phyloP scores from a whole-genome alignment of 1,140 invertebrate species.

The Prorops nasuta region DNA sequence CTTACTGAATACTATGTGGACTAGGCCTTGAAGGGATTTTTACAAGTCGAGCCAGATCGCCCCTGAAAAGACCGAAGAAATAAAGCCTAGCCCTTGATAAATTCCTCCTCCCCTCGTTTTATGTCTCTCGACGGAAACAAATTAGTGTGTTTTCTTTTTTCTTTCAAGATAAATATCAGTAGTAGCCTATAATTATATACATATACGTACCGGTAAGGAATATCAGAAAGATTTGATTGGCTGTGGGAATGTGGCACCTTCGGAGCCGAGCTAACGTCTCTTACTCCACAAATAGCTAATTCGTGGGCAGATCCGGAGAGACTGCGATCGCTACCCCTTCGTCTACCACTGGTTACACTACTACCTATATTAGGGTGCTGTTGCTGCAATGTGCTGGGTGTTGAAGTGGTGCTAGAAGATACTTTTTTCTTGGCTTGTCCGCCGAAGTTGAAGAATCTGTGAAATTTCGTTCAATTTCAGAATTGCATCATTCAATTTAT shows the following conservation, averaged over 20 bases:
- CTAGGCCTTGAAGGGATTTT: constrained; percentile 52
- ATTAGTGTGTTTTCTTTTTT: too few relatives aligned
- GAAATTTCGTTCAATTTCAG: not conserved
- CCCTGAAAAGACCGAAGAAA: constrained; percentile 61
- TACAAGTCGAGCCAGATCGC: constrained; percentile 58
- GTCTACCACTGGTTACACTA: constrained; percentile 42
- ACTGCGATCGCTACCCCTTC: constrained; percentile 77
- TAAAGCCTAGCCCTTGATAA: too few relatives aligned
- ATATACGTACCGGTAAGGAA: constrained; percentile 73
- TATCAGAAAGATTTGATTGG: constrained; percentile 78
- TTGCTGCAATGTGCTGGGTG: constrained; percentile 50
- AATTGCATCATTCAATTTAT: not conserved
- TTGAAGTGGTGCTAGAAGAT: constrained; percentile 63
- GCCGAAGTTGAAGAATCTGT: constrained; percentile 86
- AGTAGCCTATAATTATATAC: too few relatives aligned
- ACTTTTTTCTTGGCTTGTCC: constrained; percentile 81
- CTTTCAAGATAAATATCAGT: too few relatives aligned
- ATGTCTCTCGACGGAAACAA: too few relatives aligned
- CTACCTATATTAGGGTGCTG: constrained; percentile 30
- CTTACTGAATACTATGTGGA: constrained; percentile 53
- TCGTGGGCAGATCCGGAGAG: constrained; percentile 79
- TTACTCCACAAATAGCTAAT: constrained; percentile 68
- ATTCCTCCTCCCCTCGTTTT: too few relatives aligned
- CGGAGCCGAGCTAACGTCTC: constrained; percentile 51
- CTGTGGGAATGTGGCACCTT: constrained; percentile 75